Base-by-base conservation (phyloP, 2,797 vertebrate species). In the Brotula barbata region DNA sequence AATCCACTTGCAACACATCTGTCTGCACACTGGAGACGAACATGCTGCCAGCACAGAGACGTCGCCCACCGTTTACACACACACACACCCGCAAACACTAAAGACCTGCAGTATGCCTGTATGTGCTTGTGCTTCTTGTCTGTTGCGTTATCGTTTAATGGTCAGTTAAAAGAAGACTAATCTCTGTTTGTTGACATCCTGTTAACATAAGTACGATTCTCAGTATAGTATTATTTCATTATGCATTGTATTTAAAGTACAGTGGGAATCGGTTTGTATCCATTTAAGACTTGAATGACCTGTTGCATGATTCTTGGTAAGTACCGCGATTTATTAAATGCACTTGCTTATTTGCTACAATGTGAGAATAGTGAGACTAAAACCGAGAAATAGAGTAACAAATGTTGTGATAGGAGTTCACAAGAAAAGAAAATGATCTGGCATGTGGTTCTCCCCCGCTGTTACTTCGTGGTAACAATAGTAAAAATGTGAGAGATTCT, bases 101-200 rank as follows among this genome's bases (percentile, higher is more conserved):
- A 76, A 85, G 91, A 90, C 91, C 92, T 94, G 90, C 92, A 90
- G 87, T 92, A 87, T 90, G 87, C 90, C 21, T 70, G 84, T 50
- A 9, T 36, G 87, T 92, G 88, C 91, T 84, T 92, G 52, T 58
- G 57, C 68, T 9, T 40, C 33, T 51, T 39, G 42, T 21, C 33
- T 33, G 31, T 39, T 50, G 50, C 72, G 19, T 45, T 33, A 88
- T 88, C 90, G 92, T 89, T 89, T 88, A 89, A 88, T 85, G 87
- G 22, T 22, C 34, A 3, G 34, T 36, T 36, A 13, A 7, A n/a
- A 23, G 52, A 28, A 25, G 53, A 56, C 28, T 28, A 9, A 41
- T n/a, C 7, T 73, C 62, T 23, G 62, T 53, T 40, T 7, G 37
- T 15, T 58, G 63, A 28, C 25, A 28, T 28, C 25, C 25, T 28